Base-by-base conservation (phyloP, 1,140 invertebrate genomes). In the Nasonia vitripennis region DNA sequence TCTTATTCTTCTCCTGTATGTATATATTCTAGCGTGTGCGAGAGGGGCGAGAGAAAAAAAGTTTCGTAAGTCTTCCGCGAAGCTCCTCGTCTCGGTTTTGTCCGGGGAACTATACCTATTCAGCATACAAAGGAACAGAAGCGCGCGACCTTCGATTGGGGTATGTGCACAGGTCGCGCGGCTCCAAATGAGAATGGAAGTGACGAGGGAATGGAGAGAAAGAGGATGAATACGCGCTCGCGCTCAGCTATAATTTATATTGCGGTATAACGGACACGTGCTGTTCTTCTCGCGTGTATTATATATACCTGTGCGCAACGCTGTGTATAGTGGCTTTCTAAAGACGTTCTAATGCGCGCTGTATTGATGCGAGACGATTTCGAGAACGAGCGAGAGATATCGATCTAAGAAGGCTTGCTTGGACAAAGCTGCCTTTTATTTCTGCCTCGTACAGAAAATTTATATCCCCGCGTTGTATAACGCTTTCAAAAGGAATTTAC, bases 121-220 rank as follows among this genome's bases (percentile, higher is more conserved):
- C 7, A 1, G 45, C 78, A 27, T 17, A 83, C 73, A 78, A 78
- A 78, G 75, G 37, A 62, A 20, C 17, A 79, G 81, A 83, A 23
- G 75, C 27, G 75, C 27, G 17, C 82, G 55, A 48, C n/a, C 74
- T 77, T 84, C 82, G 62, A 68, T 84, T 31, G 55, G 34, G 75
- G 73, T 84, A n/a, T 81, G 86, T 84, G 87, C 2, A 71, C 6
- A n/a, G 55, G 5, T 31, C 23, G 27, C 27, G 27, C 27, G 86
- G 84, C 73, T 89, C 84, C 87, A 90, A 90, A 78, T 41, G 82
- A 78, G 73, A 77, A 78, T 27, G 55, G 62, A 78, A 74, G 67
- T 37, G 82, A 48, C 84, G 84, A 87, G 83, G 79, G 37, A 68
- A 84, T 34, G 27, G 62, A 81, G 74, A 87, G 68, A 27, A 51